Evolutionary conservation across 2,797 vertebrate species (phyloP).

Genomic region (Corythornis leucogaster): DNA sequence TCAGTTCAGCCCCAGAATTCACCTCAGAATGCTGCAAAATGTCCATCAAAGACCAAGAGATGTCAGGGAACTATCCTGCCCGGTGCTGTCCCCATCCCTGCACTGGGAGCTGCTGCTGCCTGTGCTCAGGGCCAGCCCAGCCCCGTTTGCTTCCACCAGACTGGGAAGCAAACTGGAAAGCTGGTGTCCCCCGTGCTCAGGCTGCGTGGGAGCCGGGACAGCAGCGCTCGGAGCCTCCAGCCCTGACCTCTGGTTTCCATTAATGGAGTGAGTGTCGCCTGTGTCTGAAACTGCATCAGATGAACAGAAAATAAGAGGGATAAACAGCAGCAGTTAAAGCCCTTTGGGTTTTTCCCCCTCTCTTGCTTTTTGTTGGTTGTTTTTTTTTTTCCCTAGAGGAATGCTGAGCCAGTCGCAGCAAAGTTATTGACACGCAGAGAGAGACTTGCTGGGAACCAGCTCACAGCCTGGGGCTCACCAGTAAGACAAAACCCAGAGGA

Average conservation of each 20-base stretch:
- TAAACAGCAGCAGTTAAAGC: slow-evolving; percentile 67
- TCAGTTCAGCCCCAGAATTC: fast-evolving
- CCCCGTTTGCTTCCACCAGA: neutral
- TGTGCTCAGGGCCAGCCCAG: neutral
- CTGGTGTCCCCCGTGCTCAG: neutral
- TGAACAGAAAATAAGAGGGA: slow-evolving; percentile 64
- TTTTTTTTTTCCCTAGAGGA: neutral
- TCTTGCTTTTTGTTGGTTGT: neutral
- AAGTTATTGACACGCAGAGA: neutral
- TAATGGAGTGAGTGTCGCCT: slow-evolving; percentile 60
- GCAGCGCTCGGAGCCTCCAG: slow-evolving; percentile 5
- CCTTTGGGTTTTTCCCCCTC: too few relatives aligned
- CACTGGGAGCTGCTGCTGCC: neutral
- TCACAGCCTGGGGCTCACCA: neutral
- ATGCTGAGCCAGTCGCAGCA: neutral
- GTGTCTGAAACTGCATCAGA: slow-evolving; percentile 67
- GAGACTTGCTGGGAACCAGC: neutral
- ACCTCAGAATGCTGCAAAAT: fast-evolving
- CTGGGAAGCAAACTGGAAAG: slow-evolving; percentile 55
- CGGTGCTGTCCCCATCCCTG: neutral
- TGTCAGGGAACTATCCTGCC: neutral
- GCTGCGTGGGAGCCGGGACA: too few relatives aligned
- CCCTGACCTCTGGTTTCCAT: slow-evolving; percentile 77
- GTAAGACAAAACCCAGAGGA: neutral
- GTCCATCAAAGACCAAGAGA: neutral